Evolutionary conservation across 2,113 vertebrate species (phyloP).

Genomic region (Leptosomus discolor): DNA sequence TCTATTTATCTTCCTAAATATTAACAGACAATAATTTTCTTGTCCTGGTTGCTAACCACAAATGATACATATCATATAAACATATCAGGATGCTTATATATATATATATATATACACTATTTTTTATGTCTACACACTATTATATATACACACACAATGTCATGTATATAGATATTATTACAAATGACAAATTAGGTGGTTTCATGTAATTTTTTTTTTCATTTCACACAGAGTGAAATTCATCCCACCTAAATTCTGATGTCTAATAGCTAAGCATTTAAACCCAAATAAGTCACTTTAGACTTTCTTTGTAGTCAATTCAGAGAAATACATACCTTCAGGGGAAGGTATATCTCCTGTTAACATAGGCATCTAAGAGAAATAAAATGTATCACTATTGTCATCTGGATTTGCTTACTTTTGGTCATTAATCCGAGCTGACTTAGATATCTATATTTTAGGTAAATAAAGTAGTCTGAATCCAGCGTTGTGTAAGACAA

Average conservation of each 20-base stretch:
- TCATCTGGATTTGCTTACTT: not conserved
- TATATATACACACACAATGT: not conserved
- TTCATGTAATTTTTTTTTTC: not conserved
- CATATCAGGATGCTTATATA: too few relatives aligned
- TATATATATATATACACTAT: not conserved
- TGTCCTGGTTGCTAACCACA: not conserved
- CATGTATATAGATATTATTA: not conserved
- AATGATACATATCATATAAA: not conserved
- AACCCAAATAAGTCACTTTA: not conserved
- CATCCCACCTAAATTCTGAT: not conserved
- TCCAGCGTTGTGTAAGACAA: not conserved
- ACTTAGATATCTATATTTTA: not conserved
- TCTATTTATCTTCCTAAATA: not conserved
- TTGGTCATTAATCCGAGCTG: not conserved
- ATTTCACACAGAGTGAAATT: not conserved
- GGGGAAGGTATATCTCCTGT: not conserved
- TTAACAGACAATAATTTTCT: not conserved
- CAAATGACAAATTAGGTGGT: not conserved
- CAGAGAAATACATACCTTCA: not conserved
- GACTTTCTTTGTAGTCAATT: not conserved
- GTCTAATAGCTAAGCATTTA: not conserved
- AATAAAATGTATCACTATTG: not conserved
- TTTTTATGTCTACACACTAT: not conserved
- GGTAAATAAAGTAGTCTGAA: not conserved
- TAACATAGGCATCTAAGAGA: not conserved